Conservation (phyloP, 2,797 vertebrate genomes). For the Sebastes miniatus region DNA sequence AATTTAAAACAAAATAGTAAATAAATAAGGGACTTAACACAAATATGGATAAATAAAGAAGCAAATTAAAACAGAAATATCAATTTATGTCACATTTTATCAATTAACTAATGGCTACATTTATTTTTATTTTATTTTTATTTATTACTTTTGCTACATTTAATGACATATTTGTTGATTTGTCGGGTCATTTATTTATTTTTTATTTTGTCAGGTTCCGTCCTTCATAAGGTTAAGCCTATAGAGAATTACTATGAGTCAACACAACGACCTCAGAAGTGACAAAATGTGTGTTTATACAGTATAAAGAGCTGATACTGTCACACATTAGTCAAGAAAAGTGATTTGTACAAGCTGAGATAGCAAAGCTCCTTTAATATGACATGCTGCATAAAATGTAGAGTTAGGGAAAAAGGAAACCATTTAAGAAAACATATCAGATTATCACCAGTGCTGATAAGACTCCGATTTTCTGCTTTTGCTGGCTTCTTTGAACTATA, state of each 20-base stretch:
- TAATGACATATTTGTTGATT: no score
- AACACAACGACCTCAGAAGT: background rate
- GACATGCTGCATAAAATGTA: slow-evolving; percentile 2
- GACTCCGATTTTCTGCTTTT: background rate
- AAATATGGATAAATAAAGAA: no score
- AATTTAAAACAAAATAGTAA: no score
- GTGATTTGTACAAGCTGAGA: background rate
- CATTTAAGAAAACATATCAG: background rate
- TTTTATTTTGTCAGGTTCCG: no score
- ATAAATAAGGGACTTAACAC: no score
- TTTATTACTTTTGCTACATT: no score
- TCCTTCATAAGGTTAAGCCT: background rate
- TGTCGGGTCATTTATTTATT: no score
- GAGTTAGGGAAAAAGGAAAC: slow-evolving; percentile 3
- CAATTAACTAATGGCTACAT: no score
- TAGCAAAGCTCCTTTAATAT: background rate
- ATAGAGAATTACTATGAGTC: background rate
- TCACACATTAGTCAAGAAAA: background rate
- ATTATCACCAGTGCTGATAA: slow-evolving; percentile 6
- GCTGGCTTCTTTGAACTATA: background rate
- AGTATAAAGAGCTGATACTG: background rate
- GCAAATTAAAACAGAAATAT: no score
- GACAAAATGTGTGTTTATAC: background rate
- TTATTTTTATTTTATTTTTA: no score
- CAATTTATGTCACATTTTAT: no score